A percentile compares a stretch with the other conserved stretches of the same genome.
phyloP scores from a whole-genome alignment of 2,113 vertebrate species.

The Artemisiospiza belli region DNA sequence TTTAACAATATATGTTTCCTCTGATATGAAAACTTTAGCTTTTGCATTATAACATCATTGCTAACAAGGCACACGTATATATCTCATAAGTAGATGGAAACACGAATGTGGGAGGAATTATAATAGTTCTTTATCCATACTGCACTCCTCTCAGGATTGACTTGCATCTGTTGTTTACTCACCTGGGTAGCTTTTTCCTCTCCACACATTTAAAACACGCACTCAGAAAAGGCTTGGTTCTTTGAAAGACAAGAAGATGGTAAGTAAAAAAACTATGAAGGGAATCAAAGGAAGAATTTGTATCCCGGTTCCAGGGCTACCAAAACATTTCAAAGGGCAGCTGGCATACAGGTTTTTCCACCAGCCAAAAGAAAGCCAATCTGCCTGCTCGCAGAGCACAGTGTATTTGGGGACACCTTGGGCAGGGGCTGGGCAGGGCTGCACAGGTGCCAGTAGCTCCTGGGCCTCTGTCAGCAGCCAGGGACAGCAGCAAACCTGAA shows the following conservation, averaged over 20 bases:
- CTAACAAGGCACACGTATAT: conserved; percentile 59
- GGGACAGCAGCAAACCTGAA: neutral
- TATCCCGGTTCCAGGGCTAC: neutral
- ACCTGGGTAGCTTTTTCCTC: neutral
- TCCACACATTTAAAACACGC: neutral
- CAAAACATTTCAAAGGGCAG: neutral
- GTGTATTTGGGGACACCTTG: neutral
- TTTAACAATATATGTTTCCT: conserved; percentile 60
- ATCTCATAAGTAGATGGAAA: conserved; percentile 36
- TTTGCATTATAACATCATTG: conserved; percentile 57
- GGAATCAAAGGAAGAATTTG: neutral
- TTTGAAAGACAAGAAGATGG: neutral
- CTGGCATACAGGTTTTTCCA: neutral
- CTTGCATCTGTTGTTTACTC: neutral
- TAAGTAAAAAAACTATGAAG: neutral
- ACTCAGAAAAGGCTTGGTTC: neutral
- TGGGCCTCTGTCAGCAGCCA: neutral
- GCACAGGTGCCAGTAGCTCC: neutral
- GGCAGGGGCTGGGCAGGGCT: neutral
- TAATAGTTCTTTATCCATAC: conserved; percentile 32
- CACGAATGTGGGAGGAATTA: neutral
- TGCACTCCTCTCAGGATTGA: conserved; percentile 11
- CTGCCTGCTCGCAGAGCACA: too few relatives aligned
- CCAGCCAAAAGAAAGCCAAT: neutral
- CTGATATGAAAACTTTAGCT: conserved; percentile 50